A percentile compares a stretch with the other conserved stretches of the same genome.
Conservation (phyloP, 2,888 invertebrate genomes). For the Lasioglossum villosulum region DNA sequence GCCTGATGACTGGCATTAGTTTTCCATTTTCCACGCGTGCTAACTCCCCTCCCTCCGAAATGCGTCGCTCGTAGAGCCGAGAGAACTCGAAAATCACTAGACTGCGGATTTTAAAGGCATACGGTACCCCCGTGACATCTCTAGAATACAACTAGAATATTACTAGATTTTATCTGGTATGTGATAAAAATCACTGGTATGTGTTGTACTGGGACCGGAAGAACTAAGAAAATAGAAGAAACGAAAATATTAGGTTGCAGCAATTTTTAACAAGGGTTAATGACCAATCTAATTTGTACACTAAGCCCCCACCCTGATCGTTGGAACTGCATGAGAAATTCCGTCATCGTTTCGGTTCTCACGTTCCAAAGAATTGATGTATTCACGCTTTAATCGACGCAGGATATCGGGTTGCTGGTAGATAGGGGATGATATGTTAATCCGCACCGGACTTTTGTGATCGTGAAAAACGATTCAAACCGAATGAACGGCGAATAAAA, state of each 20-base stretch:
- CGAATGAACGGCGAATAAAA: not conserved
- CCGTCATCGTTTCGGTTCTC: not conserved
- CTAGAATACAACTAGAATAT: no score
- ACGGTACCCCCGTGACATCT: no score
- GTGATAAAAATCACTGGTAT: no score
- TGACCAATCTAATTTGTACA: no score
- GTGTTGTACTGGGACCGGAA: no score
- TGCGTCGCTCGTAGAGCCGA: not conserved
- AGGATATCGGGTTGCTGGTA: not conserved
- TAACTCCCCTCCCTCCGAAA: not conserved
- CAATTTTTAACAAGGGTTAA: no score
- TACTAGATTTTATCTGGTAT: no score
- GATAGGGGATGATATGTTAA: constrained; percentile 2
- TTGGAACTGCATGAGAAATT: not conserved
- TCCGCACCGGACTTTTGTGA: not conserved
- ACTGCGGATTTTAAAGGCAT: no score
- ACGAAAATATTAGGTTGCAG: no score
- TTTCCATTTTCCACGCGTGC: constrained; percentile 1
- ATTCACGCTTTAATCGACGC: not conserved
- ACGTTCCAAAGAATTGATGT: not conserved
- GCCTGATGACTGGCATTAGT: not conserved
- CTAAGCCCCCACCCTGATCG: not conserved
- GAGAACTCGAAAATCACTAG: no score
- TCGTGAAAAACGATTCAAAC: not conserved
- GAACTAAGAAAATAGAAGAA: no score